Evolutionary conservation across 2,888 invertebrate species (phyloP).

Genomic region (Eristalinus aeneus): DNA sequence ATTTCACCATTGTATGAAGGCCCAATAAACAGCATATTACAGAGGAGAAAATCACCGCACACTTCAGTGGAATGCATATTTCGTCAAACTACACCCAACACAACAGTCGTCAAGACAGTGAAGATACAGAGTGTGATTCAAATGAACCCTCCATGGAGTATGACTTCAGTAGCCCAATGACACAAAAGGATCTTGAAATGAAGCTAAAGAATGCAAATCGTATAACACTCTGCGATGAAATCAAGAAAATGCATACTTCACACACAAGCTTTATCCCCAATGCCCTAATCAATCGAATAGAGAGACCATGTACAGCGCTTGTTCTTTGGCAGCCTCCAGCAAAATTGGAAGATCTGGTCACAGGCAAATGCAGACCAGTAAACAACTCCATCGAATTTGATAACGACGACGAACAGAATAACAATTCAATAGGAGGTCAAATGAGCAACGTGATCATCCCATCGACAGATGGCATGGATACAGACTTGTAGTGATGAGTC

Average conservation of each 20-base stretch:
- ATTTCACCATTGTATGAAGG: conserved; percentile 75
- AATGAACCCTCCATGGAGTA: conserved; percentile 68
- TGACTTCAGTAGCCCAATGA: conserved; percentile 71
- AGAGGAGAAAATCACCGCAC: conserved; percentile 92
- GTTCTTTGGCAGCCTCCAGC: conserved; percentile 91
- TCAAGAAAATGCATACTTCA: conserved; percentile 82
- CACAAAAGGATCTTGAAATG: conserved; percentile 79
- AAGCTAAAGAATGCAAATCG: conserved; percentile 82
- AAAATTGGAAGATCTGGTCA: conserved; percentile 76
- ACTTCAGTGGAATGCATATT: conserved; percentile 88
- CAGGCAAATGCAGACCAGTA: not conserved
- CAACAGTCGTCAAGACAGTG: not conserved
- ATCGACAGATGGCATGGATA: conserved; percentile 55
- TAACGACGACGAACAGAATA: conserved; percentile 40
- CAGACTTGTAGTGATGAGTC: conserved; percentile 54
- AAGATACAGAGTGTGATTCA: conserved; percentile 37
- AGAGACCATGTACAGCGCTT: conserved; percentile 89
- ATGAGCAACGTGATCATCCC: conserved; percentile 19
- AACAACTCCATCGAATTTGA: conserved; percentile 41
- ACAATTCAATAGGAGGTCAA: conserved; percentile 32
- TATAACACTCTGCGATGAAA: conserved; percentile 86
- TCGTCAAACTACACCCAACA: conserved; percentile 81
- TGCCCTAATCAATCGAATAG: conserved; percentile 84
- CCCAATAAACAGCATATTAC: conserved; percentile 89
- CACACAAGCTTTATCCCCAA: conserved; percentile 86